These are phyloP conservation scores for Alcis repandata DNA, from an alignment of 2,888 invertebrate genomes.

Conservation along the genomic window DNA sequence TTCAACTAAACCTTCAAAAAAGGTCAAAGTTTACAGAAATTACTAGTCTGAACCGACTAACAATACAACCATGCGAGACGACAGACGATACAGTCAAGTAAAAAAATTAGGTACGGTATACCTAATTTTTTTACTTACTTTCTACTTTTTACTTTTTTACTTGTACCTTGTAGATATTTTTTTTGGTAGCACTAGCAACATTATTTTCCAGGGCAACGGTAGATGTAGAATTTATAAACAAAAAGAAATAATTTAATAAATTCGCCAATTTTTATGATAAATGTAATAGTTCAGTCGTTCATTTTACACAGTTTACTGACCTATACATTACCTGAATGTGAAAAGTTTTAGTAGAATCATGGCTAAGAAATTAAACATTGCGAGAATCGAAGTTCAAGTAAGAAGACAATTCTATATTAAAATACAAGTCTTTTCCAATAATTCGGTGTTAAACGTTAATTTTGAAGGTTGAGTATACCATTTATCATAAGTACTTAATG, in stretches of 20 bases:
- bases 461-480: neutral
- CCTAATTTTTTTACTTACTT: too few relatives aligned
- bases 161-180: slow-evolving; percentile 1
- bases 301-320: slow-evolving; percentile 36
- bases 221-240: slow-evolving; percentile 84
- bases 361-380: slow-evolving; percentile 41
- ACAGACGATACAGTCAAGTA: too few relatives aligned
- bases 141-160: too few relatives aligned
- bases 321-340: slow-evolving; percentile 42
- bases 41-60: too few relatives aligned
- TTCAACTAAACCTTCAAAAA: too few relatives aligned
- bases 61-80: too few relatives aligned
- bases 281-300: slow-evolving; percentile 58
- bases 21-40: too few relatives aligned
- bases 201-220: slow-evolving; percentile 82
- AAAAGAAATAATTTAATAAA: slow-evolving; percentile 78
- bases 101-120: too few relatives aligned
- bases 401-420: slow-evolving; percentile 55
- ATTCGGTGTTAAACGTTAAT: neutral
- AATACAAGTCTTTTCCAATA: slow-evolving; percentile 11
- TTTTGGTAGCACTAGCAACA: slow-evolving; percentile 60
- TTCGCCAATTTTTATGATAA: slow-evolving; percentile 49
- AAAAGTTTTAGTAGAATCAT: slow-evolving; percentile 48
- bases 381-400: slow-evolving; percentile 93
- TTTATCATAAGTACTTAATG: neutral